Conservation (phyloP, 2,888 invertebrate genomes). For the Eupeodes luniger region DNA sequence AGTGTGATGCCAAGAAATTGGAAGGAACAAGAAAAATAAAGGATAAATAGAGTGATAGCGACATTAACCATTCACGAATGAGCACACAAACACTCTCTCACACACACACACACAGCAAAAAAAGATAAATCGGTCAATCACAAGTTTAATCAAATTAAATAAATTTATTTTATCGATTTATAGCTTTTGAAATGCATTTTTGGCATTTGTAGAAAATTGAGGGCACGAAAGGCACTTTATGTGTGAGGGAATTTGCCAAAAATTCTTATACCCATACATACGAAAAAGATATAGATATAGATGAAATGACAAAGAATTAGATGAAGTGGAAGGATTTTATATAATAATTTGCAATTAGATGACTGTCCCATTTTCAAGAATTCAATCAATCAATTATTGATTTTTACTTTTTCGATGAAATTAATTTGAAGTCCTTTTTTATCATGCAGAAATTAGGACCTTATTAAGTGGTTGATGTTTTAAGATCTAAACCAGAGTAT, state of each 20-base stretch:
- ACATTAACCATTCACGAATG: constrained; percentile 35
- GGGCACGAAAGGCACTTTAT: neutral
- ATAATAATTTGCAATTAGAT: too few relatives aligned
- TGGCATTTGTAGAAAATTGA: constrained; percentile 6
- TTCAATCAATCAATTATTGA: too few relatives aligned
- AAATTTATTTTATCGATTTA: constrained; percentile 33
- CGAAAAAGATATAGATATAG: too few relatives aligned
- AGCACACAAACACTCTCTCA: neutral
- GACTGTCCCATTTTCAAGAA: too few relatives aligned
- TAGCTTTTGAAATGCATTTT: constrained; percentile 20
- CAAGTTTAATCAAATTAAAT: constrained; percentile 33
- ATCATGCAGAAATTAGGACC: too few relatives aligned
- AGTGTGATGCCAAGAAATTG: constrained; percentile 35
- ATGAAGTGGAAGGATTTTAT: too few relatives aligned
- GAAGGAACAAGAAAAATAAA: neutral
- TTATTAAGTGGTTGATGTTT: too few relatives aligned
- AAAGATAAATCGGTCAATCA: constrained; percentile 32
- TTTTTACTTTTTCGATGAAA: too few relatives aligned
- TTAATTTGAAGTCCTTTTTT: too few relatives aligned
- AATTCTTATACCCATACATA: neutral
- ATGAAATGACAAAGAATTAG: neutral
- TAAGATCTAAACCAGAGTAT: too few relatives aligned
- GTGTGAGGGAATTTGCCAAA: constrained; percentile 6
- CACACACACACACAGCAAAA: neutral
- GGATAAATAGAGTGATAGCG: constrained; percentile 23